Conservation (phyloP, 2,797 vertebrate genomes). For the Peromyscus nudipes region DNA sequence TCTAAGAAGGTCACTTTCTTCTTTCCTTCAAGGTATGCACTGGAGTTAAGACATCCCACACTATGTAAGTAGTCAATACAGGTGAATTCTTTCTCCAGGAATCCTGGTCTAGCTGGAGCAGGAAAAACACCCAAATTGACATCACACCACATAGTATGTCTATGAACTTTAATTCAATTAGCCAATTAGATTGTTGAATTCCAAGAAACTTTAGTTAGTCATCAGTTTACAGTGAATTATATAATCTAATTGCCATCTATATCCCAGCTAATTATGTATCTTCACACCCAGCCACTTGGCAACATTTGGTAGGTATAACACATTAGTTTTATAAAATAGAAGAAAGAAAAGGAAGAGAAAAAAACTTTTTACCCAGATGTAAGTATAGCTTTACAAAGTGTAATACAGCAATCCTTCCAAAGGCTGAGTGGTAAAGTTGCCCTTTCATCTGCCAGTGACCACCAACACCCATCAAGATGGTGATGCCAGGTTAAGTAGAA, state of each 20-base stretch:
- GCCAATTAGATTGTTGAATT: neutral
- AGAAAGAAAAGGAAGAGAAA: neutral
- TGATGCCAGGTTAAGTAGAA: neutral
- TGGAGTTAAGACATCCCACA: neutral
- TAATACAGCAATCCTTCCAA: neutral
- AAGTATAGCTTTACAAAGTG: conserved; percentile 8
- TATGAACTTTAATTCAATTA: neutral
- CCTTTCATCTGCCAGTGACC: neutral
- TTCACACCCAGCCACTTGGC: neutral
- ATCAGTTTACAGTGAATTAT: neutral
- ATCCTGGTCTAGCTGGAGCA: neutral
- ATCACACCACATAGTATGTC: neutral
- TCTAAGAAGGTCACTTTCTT: neutral
- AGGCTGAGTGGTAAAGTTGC: neutral
- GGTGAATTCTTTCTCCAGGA: neutral
- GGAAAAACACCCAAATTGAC: neutral
- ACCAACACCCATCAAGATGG: neutral
- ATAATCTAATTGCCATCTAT: neutral
- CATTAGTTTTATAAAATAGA: neutral
- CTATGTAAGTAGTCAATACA: neutral
- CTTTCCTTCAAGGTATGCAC: neutral
- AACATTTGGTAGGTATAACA: conserved; percentile 31
- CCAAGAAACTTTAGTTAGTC: neutral
- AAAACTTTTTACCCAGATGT: neutral
- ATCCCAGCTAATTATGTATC: too few relatives aligned